Evolutionary conservation across 2,888 invertebrate species (phyloP), one percentile per base, ranked within the genome.

Genomic region (Linnaemya vulpina): DNA sequence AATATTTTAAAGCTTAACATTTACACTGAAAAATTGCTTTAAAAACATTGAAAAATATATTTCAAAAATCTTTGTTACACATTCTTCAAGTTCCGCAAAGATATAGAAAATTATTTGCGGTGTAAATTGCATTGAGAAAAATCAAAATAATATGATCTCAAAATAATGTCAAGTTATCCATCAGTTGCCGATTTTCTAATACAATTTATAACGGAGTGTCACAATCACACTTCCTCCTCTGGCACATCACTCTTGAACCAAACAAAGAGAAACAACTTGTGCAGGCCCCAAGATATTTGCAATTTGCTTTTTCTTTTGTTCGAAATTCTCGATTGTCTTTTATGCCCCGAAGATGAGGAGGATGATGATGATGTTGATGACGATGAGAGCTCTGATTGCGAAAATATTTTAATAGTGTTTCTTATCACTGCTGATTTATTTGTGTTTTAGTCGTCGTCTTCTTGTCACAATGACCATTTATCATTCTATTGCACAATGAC

Each of bases 381-480:
- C 35, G 63, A 43, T 22, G 20, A 73, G 53, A 43, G 25, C 46
- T 75, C 35, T 55, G 76, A 55, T 76, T 35, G 30, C 25, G 46
- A 65, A 65, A 55, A 76, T 30, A 55, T 25, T 30, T 78, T 63
- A 53, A 63, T 63, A 60, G 55, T 55, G 3, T 60, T 43, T 65
- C 58, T 58, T 73, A 58, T 80, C 71, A 49, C 38, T 20, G 43
- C 30, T 70, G 43, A 58, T 35, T 60, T 73, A 73, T 49, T 17
- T 55, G 51, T 25, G 35, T 60, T 70, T 53, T 70, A 63, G 35
- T 79, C 65, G 55, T 49, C 65, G 22, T 58, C 76, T 49, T 58
- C 76, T 49, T 73, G 63, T 79, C 71, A 65, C 15, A 58, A 46
- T 25, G 20, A 11, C 55, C 71, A 79, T 79, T 79, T 58, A 79